Base-by-base conservation (phyloP, 1,140 invertebrate genomes). In the Ephestia elutella region DNA sequence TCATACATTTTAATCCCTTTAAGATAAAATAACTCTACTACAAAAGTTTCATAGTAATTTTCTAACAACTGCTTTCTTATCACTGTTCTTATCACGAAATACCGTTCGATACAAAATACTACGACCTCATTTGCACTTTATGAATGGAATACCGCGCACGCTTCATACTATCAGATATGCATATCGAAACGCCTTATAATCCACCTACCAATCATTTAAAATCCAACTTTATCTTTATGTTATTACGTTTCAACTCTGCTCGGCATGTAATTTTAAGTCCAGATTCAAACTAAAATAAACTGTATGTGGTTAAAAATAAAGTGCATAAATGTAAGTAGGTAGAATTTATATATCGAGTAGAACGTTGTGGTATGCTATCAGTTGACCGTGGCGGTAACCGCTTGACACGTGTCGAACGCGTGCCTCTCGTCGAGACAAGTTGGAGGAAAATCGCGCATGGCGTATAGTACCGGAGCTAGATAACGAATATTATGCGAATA, bases 101-200 rank as follows among this genome's bases (percentile, higher is more conserved):
- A 44, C 38, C 38, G 38, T 44, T 15, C 38, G 38, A 44, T 44
- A 44, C 38, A 15, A n/a, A 15, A n/a, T 44, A 44, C 38, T 44
- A 44, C 38, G 38, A 44, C 38, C 38, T 44, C 38, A 44, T 44
- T 44, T 44, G n/a, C 38, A 44, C 13, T 15, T 38, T 44, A 44
- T 44, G 38, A 44, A 44, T 44, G 38, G 15, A 44, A 44, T 15
- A 15, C 38, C 2, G 13, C 38, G 15, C 38, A 44, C 38, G 38
- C 13, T 44, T 44, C 38, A 1, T 44, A 44, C 38, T 44, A 44
- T 44, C 38, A 44, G 38, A 15, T 44, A 44, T 15, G 1, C 13
- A 15, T 44, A 1, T 15, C 7, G 5, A 44, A 44, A 44, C 3
- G 38, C n/a, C 13, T 44, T 44, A 44, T 5, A 44, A 44, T 44